phyloP scores from a whole-genome alignment of 1,140 invertebrate species.

The Drosophila melanica region DNA sequence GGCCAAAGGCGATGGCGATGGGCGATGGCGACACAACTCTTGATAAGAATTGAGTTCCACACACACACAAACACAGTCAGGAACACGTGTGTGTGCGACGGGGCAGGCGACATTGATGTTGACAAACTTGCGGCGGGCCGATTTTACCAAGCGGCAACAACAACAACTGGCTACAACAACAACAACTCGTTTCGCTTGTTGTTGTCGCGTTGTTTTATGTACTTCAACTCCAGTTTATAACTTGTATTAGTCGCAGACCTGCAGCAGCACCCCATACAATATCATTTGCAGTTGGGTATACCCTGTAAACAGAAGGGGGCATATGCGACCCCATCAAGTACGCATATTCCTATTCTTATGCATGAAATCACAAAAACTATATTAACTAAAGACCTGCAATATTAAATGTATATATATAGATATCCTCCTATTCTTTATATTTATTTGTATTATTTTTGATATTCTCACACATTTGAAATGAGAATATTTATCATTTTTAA shows the following conservation, averaged over 20 bases:
- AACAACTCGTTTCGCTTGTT: constrained; percentile 50
- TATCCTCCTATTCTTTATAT: no score
- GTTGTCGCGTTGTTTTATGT: constrained; percentile 64
- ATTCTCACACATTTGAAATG: no score
- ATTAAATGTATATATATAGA: no score
- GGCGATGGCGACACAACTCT: constrained; percentile 73
- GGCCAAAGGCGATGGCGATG: constrained; percentile 50
- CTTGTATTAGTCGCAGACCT: constrained; percentile 73
- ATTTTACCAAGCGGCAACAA: constrained; percentile 48
- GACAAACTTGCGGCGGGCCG: constrained; percentile 61
- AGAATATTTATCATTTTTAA: no score
- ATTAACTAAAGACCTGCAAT: no score
- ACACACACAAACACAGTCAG: constrained; percentile 41
- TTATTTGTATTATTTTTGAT: no score
- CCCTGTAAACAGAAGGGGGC: background rate
- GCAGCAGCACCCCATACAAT: constrained; percentile 45
- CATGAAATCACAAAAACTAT: no score
- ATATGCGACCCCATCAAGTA: background rate
- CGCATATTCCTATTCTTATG: no score
- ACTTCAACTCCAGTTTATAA: constrained; percentile 76
- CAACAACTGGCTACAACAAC: constrained; percentile 50
- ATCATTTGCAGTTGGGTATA: constrained; percentile 19
- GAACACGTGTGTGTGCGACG: background rate
- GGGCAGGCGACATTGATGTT: constrained; percentile 59
- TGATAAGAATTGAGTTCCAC: constrained; percentile 71